Conservation (phyloP, 2,888 invertebrate species). For the Physocephala rufipes region DNA sequence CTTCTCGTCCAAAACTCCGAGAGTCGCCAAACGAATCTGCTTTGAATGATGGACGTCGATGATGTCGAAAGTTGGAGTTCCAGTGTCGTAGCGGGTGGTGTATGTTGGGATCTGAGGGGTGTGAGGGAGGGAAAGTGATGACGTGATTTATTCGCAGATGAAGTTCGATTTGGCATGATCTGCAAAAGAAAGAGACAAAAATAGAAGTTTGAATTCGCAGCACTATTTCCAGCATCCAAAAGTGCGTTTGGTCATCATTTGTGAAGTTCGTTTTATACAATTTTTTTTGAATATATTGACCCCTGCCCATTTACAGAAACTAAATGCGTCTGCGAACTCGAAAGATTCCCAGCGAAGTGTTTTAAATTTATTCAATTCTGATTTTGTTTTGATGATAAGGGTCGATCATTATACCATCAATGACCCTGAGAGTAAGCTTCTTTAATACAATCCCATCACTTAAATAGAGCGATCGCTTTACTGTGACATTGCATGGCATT, state of each 20-base stretch:
- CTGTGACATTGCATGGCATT: constrained; percentile 26
- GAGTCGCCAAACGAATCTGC: constrained; percentile 36
- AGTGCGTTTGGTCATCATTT: constrained; percentile 7
- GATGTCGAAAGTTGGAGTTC: constrained; percentile 30
- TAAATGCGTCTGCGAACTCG: constrained; percentile 34
- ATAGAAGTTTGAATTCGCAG: neutral
- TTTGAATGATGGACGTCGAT: constrained; percentile 40
- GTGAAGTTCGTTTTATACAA: neutral
- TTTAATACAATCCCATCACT: constrained; percentile 2
- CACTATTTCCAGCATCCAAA: neutral
- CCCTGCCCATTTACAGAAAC: neutral
- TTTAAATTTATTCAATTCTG: neutral
- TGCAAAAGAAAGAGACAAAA: constrained; percentile 36
- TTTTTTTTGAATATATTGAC: neutral
- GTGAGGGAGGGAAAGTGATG: neutral
- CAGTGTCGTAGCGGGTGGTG: constrained; percentile 37
- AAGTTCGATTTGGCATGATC: constrained; percentile 50
- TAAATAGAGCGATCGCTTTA: neutral
- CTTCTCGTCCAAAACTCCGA: constrained; percentile 35
- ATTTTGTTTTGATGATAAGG: constrained; percentile 6
- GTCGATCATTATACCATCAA: neutral
- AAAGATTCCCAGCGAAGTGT: constrained; percentile 39
- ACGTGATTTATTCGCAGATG: constrained; percentile 42
- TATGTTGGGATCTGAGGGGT: neutral
- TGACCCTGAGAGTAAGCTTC: neutral